phyloP scores from a whole-genome alignment of 2,113 vertebrate species.

The Phylloscopus whistleri region DNA sequence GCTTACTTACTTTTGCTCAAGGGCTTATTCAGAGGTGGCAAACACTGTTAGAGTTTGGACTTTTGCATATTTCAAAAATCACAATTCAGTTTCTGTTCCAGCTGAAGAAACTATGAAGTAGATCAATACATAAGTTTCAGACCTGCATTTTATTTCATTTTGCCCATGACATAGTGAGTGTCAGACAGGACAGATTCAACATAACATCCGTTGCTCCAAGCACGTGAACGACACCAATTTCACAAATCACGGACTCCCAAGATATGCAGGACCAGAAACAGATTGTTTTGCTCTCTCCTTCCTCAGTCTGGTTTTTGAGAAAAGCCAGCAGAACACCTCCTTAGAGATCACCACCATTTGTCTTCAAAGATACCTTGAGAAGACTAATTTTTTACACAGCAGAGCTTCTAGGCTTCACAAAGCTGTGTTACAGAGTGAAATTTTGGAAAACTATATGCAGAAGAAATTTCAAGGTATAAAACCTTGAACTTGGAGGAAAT shows the following conservation, averaged over 20 bases:
- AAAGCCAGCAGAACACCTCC: not conserved
- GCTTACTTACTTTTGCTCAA: not conserved
- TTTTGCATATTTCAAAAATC: not conserved
- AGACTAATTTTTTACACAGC: not conserved
- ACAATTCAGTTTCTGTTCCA: not conserved
- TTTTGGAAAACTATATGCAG: not conserved
- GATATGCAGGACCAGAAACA: not conserved
- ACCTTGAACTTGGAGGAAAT: not conserved
- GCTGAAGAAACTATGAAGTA: not conserved
- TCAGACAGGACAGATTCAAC: not conserved
- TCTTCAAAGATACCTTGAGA: not conserved
- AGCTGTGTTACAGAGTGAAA: not conserved
- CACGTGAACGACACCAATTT: not conserved
- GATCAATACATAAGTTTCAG: not conserved
- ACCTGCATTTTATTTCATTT: not conserved
- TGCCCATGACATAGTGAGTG: not conserved
- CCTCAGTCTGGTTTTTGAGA: not conserved
- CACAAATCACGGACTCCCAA: not conserved
- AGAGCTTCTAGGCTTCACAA: not conserved
- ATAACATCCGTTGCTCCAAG: not conserved
- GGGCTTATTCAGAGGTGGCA: not conserved
- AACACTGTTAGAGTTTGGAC: not conserved
- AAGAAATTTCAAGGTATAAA: not conserved
- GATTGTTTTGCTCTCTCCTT: not conserved
- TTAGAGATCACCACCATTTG: not conserved